A percentile compares a stretch with the other conserved stretches of the same genome.
Conservation (phyloP, 2,797 vertebrate genomes). For the Hirundo rustica region DNA sequence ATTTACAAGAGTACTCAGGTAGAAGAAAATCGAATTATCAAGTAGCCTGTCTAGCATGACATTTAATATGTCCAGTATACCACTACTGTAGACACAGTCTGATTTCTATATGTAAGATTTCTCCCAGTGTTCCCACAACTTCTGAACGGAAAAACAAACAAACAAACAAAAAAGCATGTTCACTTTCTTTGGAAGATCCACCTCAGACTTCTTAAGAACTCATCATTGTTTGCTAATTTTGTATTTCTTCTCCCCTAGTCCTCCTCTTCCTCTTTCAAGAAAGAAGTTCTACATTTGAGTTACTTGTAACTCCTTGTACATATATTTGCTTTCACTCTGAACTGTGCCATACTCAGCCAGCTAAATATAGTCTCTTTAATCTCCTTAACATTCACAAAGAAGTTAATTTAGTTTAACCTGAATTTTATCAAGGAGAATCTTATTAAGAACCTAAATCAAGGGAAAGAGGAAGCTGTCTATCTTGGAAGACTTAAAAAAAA, state of each 20-base stretch:
- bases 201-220: neutral
- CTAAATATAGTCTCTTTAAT: slow-evolving; percentile 50
- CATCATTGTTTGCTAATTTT: neutral
- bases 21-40: neutral
- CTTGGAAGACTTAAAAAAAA: neutral
- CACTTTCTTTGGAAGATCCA: neutral
- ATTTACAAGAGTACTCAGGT: neutral
- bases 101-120: neutral
- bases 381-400: slow-evolving; percentile 46
- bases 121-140: neutral
- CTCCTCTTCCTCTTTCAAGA: neutral
- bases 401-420: slow-evolving; percentile 50
- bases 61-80: neutral
- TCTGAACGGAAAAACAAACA: neutral
- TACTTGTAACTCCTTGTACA: neutral
- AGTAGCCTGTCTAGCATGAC: neutral
- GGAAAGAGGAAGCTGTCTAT: neutral
- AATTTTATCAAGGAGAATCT: slow-evolving; percentile 47
- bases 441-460: neutral
- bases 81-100: neutral
- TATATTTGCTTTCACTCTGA: neutral
- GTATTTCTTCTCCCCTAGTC: neutral
- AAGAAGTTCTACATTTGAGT: neutral
- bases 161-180: neutral
- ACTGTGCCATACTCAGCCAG: neutral